Conservation (phyloP, 2,113 vertebrate genomes). For the Vulpes vulpes region DNA sequence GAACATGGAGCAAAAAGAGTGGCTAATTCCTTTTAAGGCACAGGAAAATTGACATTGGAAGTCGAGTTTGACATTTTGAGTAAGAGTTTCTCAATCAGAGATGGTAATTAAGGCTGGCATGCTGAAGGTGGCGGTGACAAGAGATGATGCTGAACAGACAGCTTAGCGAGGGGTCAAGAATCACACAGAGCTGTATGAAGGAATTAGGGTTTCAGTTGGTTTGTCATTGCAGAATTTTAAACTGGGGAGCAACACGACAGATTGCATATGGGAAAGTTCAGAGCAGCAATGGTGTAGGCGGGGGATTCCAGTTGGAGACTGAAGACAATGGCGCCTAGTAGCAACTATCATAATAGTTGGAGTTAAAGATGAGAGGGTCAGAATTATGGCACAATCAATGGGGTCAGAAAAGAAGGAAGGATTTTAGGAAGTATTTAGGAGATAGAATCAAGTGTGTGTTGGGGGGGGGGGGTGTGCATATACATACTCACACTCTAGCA, state of each 20-base stretch:
- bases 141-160: background rate
- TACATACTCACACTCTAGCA: background rate
- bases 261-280: slow-evolving; percentile 1
- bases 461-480: background rate
- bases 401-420: background rate
- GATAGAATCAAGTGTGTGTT: background rate
- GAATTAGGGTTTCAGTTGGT: slow-evolving; percentile 38
- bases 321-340: background rate
- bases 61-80: slow-evolving; percentile 53
- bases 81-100: slow-evolving; percentile 17
- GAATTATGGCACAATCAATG: background rate
- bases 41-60: background rate
- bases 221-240: slow-evolving; percentile 16
- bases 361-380: slow-evolving; percentile 10
- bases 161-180: slow-evolving; percentile 9
- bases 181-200: background rate
- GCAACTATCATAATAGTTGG: background rate
- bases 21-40: background rate
- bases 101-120: background rate
- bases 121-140: background rate
- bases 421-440: slow-evolving; percentile 1
- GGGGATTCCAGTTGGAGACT: background rate
- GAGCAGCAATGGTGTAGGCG: background rate
- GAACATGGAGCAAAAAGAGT: background rate
- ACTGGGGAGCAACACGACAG: background rate